Percentiles rank a stretch among this genome's conserved stretches.
Evolutionary conservation across 2,797 vertebrate species (phyloP).

Genomic region (Urophycis tenuis): DNA sequence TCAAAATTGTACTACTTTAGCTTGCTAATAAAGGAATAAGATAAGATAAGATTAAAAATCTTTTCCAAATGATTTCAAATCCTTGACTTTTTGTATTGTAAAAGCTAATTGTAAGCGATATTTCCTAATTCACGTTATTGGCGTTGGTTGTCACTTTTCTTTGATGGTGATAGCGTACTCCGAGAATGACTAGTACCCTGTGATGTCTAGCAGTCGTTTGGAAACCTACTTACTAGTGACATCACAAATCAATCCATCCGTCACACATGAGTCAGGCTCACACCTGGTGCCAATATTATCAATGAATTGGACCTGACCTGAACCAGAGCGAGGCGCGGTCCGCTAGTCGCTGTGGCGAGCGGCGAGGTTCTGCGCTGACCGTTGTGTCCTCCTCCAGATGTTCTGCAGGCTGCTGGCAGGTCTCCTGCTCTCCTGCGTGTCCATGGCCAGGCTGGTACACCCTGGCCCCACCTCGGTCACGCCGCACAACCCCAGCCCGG

Average conservation of each 20-base stretch:
- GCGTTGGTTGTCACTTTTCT: not conserved
- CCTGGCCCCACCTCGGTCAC: not conserved
- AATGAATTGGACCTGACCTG: too few relatives aligned
- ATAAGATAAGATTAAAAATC: not conserved
- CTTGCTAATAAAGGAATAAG: not conserved
- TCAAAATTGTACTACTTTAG: not conserved
- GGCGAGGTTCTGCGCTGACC: not conserved
- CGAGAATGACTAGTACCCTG: too few relatives aligned
- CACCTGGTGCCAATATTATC: too few relatives aligned
- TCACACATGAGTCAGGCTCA: not conserved
- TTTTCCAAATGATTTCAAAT: not conserved
- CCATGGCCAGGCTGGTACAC: slow-evolving; percentile 28
- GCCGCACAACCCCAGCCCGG: not conserved
- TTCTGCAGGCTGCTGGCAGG: slow-evolving; percentile 45
- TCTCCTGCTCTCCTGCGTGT: slow-evolving; percentile 42
- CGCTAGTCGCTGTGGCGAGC: not conserved
- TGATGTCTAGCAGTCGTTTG: not conserved
- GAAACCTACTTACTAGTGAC: not conserved
- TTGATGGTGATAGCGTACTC: not conserved
- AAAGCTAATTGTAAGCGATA: not conserved
- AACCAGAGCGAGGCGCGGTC: too few relatives aligned
- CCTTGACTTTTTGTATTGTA: not conserved
- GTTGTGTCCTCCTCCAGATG: slow-evolving; percentile 50
- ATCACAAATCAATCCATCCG: not conserved
- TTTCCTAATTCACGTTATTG: not conserved